Conservation (phyloP, 2,888 invertebrate genomes). For the Elysia crispata region DNA sequence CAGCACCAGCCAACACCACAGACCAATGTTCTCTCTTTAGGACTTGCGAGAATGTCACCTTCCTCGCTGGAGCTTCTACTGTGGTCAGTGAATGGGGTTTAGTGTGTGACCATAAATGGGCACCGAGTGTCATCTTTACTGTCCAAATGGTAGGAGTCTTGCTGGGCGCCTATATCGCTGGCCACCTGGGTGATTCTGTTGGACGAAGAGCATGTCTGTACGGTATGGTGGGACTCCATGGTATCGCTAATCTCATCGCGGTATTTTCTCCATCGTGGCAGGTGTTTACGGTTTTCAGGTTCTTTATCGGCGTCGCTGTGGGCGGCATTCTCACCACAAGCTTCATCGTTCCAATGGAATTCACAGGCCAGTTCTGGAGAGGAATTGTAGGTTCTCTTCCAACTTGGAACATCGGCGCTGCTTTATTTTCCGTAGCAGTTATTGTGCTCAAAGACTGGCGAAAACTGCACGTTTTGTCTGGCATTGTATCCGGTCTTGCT, state of each 20-base stretch:
- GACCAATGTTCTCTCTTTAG: too few species aligned
- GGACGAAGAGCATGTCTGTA: constrained; percentile 60
- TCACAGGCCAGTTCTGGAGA: constrained; percentile 39
- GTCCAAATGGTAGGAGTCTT: constrained; percentile 74
- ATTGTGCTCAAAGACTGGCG: constrained; percentile 54
- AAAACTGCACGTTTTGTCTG: constrained; percentile 53
- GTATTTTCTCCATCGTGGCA: constrained; percentile 60
- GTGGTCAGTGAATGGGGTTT: constrained; percentile 50
- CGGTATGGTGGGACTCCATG: constrained; percentile 47
- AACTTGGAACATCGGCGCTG: constrained; percentile 32
- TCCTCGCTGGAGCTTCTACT: constrained; percentile 3
- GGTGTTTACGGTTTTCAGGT: constrained; percentile 55
- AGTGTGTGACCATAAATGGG: constrained; percentile 64
- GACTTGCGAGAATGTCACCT: neutral
- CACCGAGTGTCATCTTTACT: constrained; percentile 66
- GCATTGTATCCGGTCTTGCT: constrained; percentile 47
- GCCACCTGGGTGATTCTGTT: constrained; percentile 36
- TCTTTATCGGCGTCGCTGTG: constrained; percentile 42
- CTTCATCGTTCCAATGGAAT: constrained; percentile 40
- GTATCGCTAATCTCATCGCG: constrained; percentile 51
- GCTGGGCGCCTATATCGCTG: constrained; percentile 68
- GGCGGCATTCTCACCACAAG: constrained; percentile 17
- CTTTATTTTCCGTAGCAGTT: constrained; percentile 3
- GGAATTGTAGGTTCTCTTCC: constrained; percentile 35
- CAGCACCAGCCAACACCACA: too few species aligned